phyloP scores from a whole-genome alignment of 2,797 vertebrate species.

The Rhadinocentrus ornatus region DNA sequence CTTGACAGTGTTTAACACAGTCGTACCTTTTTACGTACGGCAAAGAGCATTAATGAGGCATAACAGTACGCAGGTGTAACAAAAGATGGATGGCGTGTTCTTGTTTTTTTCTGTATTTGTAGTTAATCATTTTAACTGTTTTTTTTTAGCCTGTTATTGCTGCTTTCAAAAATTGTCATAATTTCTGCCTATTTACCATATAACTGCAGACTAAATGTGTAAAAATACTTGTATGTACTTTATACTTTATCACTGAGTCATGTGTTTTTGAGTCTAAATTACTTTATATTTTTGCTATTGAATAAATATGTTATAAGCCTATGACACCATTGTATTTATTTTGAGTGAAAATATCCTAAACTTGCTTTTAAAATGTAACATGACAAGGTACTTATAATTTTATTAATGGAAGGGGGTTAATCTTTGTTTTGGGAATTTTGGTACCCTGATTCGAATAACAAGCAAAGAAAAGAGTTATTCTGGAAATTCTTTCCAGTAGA shows the following conservation, averaged over 20 bases:
- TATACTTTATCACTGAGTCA: not conserved
- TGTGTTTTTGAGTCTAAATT: conserved; percentile 20
- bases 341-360: not conserved
- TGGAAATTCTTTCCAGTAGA: not conserved
- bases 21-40: no score
- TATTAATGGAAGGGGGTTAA: not conserved
- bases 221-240: conserved; percentile 7
- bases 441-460: not conserved
- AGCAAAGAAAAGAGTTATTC: not conserved
- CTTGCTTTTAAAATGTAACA: not conserved
- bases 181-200: conserved; percentile 11
- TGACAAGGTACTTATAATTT: not conserved
- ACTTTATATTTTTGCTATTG: conserved; percentile 44
- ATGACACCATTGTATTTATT: not conserved
- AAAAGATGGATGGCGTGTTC: no score
- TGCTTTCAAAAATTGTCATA: conserved; percentile 15
- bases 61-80: not conserved
- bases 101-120: conserved; percentile 11
- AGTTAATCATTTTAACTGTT: conserved; percentile 10
- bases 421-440: not conserved
- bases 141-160: not conserved
- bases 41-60: no score
- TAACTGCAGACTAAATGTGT: conserved; percentile 3
- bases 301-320: conserved; percentile 39
- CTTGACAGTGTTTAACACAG: no score